phyloP scores from a whole-genome alignment of 2,888 invertebrate genomes.

The Syrphus vitripennis region DNA sequence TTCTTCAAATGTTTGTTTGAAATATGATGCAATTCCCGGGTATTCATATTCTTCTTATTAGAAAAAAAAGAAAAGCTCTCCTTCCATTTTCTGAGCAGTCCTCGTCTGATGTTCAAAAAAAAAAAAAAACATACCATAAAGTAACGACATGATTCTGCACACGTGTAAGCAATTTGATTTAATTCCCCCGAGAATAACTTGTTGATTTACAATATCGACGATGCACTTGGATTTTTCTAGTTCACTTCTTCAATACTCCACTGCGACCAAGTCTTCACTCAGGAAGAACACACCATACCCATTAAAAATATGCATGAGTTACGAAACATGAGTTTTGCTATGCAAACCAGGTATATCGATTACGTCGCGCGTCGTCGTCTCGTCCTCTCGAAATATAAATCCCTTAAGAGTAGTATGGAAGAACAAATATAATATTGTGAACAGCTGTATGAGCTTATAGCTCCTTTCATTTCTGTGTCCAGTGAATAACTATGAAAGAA shows the following conservation, averaged over 20 bases:
- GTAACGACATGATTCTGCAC: background rate
- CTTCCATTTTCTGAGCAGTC: too few species aligned
- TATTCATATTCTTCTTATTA: too few species aligned
- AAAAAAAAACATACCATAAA: too few species aligned
- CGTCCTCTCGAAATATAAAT: background rate
- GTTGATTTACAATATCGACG: background rate
- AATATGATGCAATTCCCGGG: too few species aligned
- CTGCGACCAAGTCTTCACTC: background rate
- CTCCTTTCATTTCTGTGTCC: background rate
- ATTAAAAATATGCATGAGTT: background rate
- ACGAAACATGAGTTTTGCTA: background rate
- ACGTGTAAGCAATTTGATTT: background rate
- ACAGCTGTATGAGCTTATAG: background rate
- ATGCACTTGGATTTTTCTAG: background rate
- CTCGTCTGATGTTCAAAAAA: too few species aligned
- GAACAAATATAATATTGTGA: constrained; percentile 29
- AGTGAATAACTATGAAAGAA: background rate
- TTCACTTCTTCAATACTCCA: background rate
- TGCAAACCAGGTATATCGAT: background rate
- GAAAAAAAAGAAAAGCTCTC: too few species aligned
- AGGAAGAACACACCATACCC: background rate
- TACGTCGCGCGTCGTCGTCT: background rate
- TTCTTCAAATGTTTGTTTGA: too few species aligned
- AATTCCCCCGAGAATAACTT: background rate
- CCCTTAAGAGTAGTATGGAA: background rate